phyloP scores from a whole-genome alignment of 1,140 invertebrate species.

The Drosophila trapezifrons region DNA sequence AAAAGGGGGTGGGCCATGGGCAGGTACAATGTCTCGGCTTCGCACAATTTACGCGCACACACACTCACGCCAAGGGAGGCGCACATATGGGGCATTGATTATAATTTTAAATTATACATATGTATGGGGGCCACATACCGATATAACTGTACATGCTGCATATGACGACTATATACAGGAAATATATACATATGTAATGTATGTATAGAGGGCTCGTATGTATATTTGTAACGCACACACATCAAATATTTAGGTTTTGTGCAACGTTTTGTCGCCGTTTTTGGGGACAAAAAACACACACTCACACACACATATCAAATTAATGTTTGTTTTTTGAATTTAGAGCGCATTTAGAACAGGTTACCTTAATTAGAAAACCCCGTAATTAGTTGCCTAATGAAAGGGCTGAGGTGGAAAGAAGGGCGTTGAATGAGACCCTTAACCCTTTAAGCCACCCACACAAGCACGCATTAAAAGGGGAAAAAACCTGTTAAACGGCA shows the following conservation, averaged over 20 bases:
- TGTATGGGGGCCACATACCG: slow-evolving; percentile 29
- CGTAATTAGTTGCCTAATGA: slow-evolving; percentile 39
- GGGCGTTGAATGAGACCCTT: slow-evolving; percentile 20
- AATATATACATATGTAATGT: slow-evolving; percentile 26
- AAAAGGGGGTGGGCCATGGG: slow-evolving; percentile 17
- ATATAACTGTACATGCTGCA: slow-evolving; percentile 56
- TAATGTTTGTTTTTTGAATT: slow-evolving; percentile 60
- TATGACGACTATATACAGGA: slow-evolving; percentile 34
- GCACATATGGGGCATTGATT: slow-evolving; percentile 69
- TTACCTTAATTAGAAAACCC: slow-evolving; percentile 45
- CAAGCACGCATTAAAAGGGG: slow-evolving; percentile 12
- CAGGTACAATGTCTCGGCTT: slow-evolving; percentile 75
- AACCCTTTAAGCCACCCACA: slow-evolving; percentile 37
- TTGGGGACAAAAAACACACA: slow-evolving; percentile 38
- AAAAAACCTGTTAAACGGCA: slow-evolving; percentile 69
- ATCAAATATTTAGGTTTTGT: slow-evolving; percentile 77
- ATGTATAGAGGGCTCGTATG: slow-evolving; percentile 4
- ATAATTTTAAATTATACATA: slow-evolving; percentile 80
- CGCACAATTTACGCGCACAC: slow-evolving; percentile 72
- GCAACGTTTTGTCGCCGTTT: slow-evolving; percentile 62
- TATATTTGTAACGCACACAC: slow-evolving; percentile 40
- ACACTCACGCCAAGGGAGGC: slow-evolving; percentile 53
- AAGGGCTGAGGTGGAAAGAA: slow-evolving; percentile 3
- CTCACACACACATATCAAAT: slow-evolving; percentile 64
- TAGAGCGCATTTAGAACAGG: slow-evolving; percentile 38